Conservation (phyloP, 1,140 invertebrate species). For the Sitobion miscanthi region DNA sequence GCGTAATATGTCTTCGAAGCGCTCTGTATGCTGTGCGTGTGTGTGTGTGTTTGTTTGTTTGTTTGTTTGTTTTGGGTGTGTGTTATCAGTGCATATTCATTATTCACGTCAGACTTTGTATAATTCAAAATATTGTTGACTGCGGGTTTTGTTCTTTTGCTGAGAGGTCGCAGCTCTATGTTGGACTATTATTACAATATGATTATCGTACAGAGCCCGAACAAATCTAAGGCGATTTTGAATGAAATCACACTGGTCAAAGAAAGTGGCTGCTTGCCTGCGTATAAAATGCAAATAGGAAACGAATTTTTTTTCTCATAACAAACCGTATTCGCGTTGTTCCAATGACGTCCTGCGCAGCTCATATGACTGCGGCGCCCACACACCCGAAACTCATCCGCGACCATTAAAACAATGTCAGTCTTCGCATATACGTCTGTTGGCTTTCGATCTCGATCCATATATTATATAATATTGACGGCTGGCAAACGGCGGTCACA, state of each 20-base stretch:
- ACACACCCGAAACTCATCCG: not conserved
- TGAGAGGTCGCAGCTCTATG: not conserved
- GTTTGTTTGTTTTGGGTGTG: too few relatives aligned
- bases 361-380: too few relatives aligned
- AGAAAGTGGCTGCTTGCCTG: not conserved
- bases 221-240: not conserved
- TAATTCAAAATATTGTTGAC: not conserved
- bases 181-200: not conserved
- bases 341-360: not conserved
- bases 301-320: not conserved
- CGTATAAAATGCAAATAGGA: not conserved
- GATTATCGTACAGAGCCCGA: not conserved
- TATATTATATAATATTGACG: not conserved
- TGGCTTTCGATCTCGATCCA: too few relatives aligned
- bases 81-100: not conserved
- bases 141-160: not conserved
- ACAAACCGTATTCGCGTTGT: too few relatives aligned
- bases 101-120: not conserved
- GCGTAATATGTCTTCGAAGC: not conserved
- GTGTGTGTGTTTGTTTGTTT: too few relatives aligned
- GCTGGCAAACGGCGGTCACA: too few relatives aligned
- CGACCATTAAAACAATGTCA: not conserved
- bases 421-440: not conserved
- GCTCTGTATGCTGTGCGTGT: not conserved
- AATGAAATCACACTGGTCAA: too few relatives aligned